Conservation (phyloP, 2,888 invertebrate genomes). For the Drosophila seclusa region DNA sequence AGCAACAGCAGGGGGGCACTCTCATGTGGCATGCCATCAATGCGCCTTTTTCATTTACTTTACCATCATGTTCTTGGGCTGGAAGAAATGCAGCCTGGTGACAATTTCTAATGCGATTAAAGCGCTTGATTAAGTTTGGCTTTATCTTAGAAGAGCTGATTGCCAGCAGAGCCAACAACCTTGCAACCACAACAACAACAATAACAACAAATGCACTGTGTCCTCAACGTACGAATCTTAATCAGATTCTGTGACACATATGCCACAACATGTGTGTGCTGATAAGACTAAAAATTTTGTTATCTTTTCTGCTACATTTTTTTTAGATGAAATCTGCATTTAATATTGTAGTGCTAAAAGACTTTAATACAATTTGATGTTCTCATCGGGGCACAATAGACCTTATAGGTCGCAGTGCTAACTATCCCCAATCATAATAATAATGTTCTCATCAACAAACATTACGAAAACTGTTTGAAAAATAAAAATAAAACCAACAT, state of each 20-base stretch:
- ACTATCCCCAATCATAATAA: too few relatives aligned
- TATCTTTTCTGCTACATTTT: not conserved
- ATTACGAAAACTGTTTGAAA: not conserved
- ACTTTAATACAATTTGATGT: not conserved
- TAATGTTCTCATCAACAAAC: too few relatives aligned
- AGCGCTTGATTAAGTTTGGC: constrained; percentile 69
- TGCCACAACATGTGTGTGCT: not conserved
- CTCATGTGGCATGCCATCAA: constrained; percentile 62
- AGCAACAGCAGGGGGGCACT: constrained; percentile 46
- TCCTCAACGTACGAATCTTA: not conserved
- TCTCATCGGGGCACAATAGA: too few relatives aligned
- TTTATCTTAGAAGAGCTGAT: constrained; percentile 29
- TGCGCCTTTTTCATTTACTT: constrained; percentile 67
- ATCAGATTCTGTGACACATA: not conserved
- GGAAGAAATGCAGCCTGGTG: constrained; percentile 56
- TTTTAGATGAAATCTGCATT: not conserved
- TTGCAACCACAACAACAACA: not conserved
- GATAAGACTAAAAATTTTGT: not conserved
- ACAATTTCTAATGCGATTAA: constrained; percentile 80
- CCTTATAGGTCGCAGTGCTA: too few relatives aligned
- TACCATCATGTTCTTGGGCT: constrained; percentile 56
- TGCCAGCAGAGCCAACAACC: constrained; percentile 30
- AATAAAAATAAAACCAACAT: not conserved
- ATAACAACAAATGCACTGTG: constrained; percentile 8
- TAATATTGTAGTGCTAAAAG: not conserved